These are phyloP conservation scores for Bovichtus variegatus DNA, from an alignment of 2,797 vertebrate species.

Conservation along the genomic window DNA sequence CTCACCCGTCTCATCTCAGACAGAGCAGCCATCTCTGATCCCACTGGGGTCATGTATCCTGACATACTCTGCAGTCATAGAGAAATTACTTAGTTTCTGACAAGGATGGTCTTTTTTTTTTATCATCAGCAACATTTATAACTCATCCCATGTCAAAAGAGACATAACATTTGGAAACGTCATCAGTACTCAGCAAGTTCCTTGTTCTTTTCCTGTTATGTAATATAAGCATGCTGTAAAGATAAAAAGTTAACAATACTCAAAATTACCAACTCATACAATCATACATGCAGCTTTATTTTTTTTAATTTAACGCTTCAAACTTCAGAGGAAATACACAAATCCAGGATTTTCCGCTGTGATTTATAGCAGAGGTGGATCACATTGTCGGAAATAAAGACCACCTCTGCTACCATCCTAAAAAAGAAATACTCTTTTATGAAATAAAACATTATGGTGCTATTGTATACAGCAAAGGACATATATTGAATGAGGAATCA, in stretches of 20 bases:
- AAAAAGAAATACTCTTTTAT: neutral
- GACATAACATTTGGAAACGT: neutral
- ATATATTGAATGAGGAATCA: neutral
- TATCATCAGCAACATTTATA: neutral
- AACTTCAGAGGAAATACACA: neutral
- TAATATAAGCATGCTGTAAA: neutral
- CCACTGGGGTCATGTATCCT: conserved; percentile 92
- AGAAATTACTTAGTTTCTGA: conserved; percentile 10
- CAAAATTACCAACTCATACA: neutral
- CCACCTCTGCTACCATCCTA: neutral
- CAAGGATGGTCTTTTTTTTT: neutral
- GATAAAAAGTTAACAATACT: neutral
- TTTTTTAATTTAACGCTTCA: neutral
- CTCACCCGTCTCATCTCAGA: conserved; percentile 94
- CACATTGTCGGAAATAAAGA: neutral
- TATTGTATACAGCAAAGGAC: neutral
- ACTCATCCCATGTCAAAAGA: neutral
- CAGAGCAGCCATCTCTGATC: conserved; percentile 90
- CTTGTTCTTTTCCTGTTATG: neutral
- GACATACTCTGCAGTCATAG: conserved; percentile 86
- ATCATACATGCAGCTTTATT: neutral
- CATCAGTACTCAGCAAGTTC: neutral
- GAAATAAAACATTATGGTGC: neutral
- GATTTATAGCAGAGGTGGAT: neutral
- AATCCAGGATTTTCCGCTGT: neutral